phyloP scores from a whole-genome alignment of 2,797 vertebrate genomes.

The Hozukius guyotensis region DNA sequence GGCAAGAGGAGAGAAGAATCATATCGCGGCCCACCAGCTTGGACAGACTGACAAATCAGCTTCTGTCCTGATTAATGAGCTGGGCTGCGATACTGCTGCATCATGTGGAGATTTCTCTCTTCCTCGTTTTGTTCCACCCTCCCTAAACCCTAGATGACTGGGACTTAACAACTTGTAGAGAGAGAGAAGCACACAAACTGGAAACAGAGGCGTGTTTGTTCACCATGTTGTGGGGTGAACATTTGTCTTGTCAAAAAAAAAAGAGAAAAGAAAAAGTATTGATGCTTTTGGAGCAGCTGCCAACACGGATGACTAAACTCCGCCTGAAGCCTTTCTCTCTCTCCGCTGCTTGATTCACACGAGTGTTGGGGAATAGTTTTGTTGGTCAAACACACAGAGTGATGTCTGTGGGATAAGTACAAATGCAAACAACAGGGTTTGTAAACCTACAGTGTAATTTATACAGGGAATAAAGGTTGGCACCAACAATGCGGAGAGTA shows the following conservation, averaged over 20 bases:
- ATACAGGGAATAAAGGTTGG: conserved; percentile 55
- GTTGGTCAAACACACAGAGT: conserved; percentile 42
- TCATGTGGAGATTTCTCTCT: conserved; percentile 28
- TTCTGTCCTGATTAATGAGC: conserved; percentile 52
- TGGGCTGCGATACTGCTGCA: conserved; percentile 30
- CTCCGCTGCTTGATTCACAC: conserved; percentile 47
- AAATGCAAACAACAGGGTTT: conserved; percentile 52
- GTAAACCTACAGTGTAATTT: conserved; percentile 54
- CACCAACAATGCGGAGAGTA: conserved; percentile 42
- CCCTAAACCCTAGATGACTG: conserved; percentile 25
- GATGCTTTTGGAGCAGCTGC: conserved; percentile 73
- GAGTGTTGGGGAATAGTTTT: conserved; percentile 63
- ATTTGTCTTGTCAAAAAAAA: conserved; percentile 55
- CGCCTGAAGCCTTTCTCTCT: conserved; percentile 62
- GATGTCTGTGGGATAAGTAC: conserved; percentile 46
- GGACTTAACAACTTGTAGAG: conserved; percentile 22
- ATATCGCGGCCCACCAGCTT: conserved; percentile 30
- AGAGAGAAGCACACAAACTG: conserved; percentile 23
- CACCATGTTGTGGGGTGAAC: conserved; percentile 53
- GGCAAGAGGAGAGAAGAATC: conserved; percentile 28
- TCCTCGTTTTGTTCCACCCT: conserved; percentile 18
- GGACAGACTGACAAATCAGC: conserved; percentile 47
- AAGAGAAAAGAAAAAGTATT: conserved; percentile 54
- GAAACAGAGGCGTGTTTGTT: conserved; percentile 72
- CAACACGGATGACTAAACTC: conserved; percentile 71